Base-by-base conservation (phyloP, 1,140 invertebrate species). In the Temnothorax curvispinosus region DNA sequence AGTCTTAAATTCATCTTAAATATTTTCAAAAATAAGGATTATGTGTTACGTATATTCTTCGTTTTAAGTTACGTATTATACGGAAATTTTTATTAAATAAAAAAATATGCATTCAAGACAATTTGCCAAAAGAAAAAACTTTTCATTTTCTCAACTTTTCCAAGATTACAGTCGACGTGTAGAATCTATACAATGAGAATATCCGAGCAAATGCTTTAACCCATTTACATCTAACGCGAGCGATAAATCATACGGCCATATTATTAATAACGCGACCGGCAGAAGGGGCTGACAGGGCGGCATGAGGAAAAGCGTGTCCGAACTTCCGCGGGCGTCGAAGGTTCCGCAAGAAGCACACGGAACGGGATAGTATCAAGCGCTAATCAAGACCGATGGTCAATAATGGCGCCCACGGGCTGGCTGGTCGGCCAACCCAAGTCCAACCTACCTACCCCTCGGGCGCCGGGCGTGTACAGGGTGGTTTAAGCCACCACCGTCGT, bases 371-470 rank as follows among this genome's bases (percentile, higher is more conserved):
- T 75, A 90, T 88, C 75, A 81, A 81, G 87, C 62, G 76, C 71
- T 92, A 92, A 92, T 92, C 86, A 92, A 92, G 89, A 92, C 87
- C 86, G 91, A 92, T 92, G 87, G 90, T 89, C 90, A 92, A 92
- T 92, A 91, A 92, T 92, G 92, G 92, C 91, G 91, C 88, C 86
- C 87, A 90, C 86, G 88, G 86, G 86, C 84, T 88, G 86, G 89
- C 84, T 88, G 84, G 89, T 87, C 75, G 67, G 80, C 69, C 80
- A 86, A 86, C 56, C 56, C 78, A 60, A 87, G 81, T 88, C 87
- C 86, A 84, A 91, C 78, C 89, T 88, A 90, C 78, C 88, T 88
- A 91, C 85, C 89, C 89, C 74, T 87, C 64, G 75, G 13, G 50
- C 71, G 85, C 77, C 89, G 89, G 87, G 82, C 56, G 82, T 90